Base-by-base conservation (phyloP, 2,797 vertebrate species). In the Oreonectes daqikongensis region DNA sequence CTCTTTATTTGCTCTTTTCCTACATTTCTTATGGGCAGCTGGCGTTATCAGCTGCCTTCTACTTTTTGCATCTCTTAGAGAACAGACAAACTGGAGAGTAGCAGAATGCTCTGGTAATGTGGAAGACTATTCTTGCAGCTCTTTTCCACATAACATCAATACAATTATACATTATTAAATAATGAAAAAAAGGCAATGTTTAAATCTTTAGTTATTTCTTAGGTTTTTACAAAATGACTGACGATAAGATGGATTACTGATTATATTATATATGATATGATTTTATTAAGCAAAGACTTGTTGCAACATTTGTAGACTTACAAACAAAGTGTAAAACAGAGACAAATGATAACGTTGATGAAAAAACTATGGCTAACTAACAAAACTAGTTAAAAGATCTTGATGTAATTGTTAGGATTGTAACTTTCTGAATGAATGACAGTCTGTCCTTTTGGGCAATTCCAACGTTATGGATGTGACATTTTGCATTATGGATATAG, bases 1-100 rank as follows among this genome's bases (percentile, higher is more conserved):
- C 79, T 85, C 83, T 86, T 86, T 81, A 86, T 88, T 85, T 84
- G 79, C 71, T 68, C 55, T 69, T 64, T n/a, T 55, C 63, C 69
- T 73, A 35, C 30, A 26, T 76, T 68, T 75, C 61, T 69, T 48
- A 59, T 69, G 70, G 70, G 70, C 64, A 75, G 30, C 71, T 65
- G 40, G 59, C 44, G 32, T 40, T 61, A 61, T 67, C 61, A 40
- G 11, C 42, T 42, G 64, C 70, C 44, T 46, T 35, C 52, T 50
- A 44, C 66, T 71, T 78, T 77, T 72, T 77, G 52, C 68, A 70
- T 18, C 69, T 53, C 44, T 55, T 38, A 66, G 60, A 75, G 48
- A 55, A 57, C 46, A 77, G 55, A 14, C 14, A 69, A 50, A 46
- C 40, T 17, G 24, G 14, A 30, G 35, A 67, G 32, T 24, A 11